Conservation (phyloP, 2,113 vertebrate genomes). For the Callaeas wilsoni region DNA sequence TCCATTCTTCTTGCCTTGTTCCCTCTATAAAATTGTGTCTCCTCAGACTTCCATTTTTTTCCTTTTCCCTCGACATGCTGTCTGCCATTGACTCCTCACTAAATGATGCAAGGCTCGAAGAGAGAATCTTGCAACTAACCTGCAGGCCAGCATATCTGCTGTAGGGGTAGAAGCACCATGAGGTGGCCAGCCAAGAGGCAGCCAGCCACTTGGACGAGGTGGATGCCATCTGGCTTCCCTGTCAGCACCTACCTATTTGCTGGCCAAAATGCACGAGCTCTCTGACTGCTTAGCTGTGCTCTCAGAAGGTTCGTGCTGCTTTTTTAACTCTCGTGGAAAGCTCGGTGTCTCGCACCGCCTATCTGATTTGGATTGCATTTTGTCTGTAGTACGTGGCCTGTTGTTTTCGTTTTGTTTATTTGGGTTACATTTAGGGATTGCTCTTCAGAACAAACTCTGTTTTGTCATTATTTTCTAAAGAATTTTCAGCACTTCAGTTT, state of each 20-base stretch:
- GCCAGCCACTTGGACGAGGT: background rate
- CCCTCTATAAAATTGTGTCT: background rate
- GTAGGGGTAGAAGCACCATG: background rate
- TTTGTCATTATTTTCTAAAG: background rate
- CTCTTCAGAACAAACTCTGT: background rate
- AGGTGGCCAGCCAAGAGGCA: background rate
- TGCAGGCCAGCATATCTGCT: background rate
- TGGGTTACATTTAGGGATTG: background rate
- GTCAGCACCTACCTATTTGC: background rate
- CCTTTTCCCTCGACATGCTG: rapidly evolving
- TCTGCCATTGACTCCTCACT: background rate
- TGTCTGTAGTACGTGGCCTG: background rate
- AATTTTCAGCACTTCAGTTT: background rate
- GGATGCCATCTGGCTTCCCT: background rate
- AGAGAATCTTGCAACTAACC: background rate
- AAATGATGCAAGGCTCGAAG: background rate
- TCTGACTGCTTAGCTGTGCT: background rate
- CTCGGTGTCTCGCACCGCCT: background rate
- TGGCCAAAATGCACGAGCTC: background rate
- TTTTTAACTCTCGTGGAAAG: background rate
- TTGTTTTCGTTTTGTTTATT: background rate
- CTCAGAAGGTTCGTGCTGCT: background rate
- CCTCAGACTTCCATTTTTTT: background rate
- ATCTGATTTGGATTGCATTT: background rate
- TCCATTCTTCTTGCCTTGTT: background rate